Evolutionary conservation across 2,888 invertebrate species (phyloP), one percentile per base, ranked within the genome.

Genomic region (Autographa pulchrina): DNA sequence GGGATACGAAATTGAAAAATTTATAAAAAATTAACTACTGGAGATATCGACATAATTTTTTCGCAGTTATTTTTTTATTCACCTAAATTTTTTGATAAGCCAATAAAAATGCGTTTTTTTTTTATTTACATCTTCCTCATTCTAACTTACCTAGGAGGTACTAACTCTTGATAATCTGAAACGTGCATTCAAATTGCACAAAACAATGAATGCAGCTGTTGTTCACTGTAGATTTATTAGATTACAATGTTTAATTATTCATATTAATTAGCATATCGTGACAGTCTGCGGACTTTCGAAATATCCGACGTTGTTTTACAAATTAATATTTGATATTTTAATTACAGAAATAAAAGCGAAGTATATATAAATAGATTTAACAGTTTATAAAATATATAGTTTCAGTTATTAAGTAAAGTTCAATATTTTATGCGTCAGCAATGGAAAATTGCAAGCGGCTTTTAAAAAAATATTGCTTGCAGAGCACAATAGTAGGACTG

Each of bases 401-500:
- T 16, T 16, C 0, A 43, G 43, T 43, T 43, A 16, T 43, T 43
- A 13, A 16, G 9, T 13, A 80, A n/a, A n/a, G n/a, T n/a, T n/a
- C n/a, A n/a, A n/a, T n/a, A n/a, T n/a, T n/a, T 68, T 11, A 91
- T 6, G 6, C 9, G 4, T 8, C 7, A 38, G 48, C 90, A 89
- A 83, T 89, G 60, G 87, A 87, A 9, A 84, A 86, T 62, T 89
- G 86, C 54, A 75, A 84, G 54, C 80, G 74, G 0, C 75, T 93
- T 1, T 70, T 94, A 0, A 86, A 87, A 58, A 90, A 83, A 41
- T 94, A 90, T 78, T 95, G 95, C 69, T 80, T 92, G 31, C 88
- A 94, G 68, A 88, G 91, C 61, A 90, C 91, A n/a, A 81, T 94
- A 43, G 74, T 92, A 41, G 95, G 95, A 0, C 80, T 95, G 0